Percentiles rank a stretch among this genome's conserved stretches.
These are phyloP conservation scores for Ridgeia piscesae DNA, from an alignment of 1,140 invertebrate genomes.

Conservation along the genomic window DNA sequence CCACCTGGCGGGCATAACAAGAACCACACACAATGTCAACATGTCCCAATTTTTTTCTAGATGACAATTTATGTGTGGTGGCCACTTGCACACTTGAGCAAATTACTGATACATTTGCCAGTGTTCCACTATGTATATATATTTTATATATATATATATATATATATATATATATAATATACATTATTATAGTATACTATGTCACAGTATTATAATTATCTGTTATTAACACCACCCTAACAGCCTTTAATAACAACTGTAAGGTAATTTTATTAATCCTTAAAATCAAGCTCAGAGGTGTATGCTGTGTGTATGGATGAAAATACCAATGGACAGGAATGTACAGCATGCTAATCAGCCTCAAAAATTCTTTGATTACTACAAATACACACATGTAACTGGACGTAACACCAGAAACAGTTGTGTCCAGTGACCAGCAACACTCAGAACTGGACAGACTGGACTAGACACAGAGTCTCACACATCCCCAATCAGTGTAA, in stretches of 20 bases:
- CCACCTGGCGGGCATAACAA: constrained; percentile 37
- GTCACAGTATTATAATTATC: background rate
- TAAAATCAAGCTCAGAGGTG: no score
- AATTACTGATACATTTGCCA: background rate
- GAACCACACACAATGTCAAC: background rate
- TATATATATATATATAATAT: no score
- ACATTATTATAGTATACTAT: no score
- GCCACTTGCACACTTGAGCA: background rate
- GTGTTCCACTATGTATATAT: background rate
- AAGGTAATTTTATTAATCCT: no score
- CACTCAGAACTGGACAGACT: no score
- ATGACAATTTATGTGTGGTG: background rate
- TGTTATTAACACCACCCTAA: background rate
- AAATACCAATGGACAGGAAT: background rate
- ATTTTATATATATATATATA: no score
- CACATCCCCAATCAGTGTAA: no score
- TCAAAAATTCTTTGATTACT: background rate
- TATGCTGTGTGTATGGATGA: background rate
- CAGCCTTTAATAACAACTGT: no score
- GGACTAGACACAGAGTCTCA: no score
- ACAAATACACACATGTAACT: background rate
- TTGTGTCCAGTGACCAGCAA: no score
- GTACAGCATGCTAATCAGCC: background rate
- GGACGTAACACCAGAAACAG: background rate
- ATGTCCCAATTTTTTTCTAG: background rate